Evolutionary conservation across 2,113 vertebrate species (phyloP).

Genomic region (Murina feae): DNA sequence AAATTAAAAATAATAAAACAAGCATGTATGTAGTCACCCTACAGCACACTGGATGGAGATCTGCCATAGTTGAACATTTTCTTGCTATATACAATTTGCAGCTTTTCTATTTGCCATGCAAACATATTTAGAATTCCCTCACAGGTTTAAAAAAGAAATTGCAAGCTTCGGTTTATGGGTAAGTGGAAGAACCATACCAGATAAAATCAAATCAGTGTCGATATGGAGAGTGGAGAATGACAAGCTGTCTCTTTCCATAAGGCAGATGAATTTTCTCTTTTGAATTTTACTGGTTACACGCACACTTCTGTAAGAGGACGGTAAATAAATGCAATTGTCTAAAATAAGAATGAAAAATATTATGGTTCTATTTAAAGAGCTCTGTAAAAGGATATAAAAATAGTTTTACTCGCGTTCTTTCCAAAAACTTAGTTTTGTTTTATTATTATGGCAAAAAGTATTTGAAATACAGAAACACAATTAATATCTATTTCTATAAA

Average conservation of each 20-base stretch:
- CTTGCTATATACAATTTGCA: constrained; percentile 48
- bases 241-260: constrained; percentile 64
- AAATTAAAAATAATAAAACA: constrained; percentile 77
- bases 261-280: constrained; percentile 64
- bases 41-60: constrained; percentile 37
- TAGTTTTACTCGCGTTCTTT: background rate
- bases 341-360: constrained; percentile 7
- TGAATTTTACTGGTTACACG: constrained; percentile 56
- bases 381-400: constrained; percentile 46
- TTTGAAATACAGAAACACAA: background rate
- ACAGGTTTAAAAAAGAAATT: constrained; percentile 40
- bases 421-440: constrained; percentile 20
- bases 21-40: constrained; percentile 53
- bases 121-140: constrained; percentile 74
- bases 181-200: constrained; percentile 67
- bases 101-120: constrained; percentile 62
- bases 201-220: constrained; percentile 77
- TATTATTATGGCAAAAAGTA: constrained; percentile 28
- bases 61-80: constrained; percentile 55
- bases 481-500: constrained; percentile 25
- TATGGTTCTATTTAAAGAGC: background rate
- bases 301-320: constrained; percentile 57
- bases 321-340: background rate
- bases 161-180: background rate
- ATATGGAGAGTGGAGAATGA: constrained; percentile 63